Evolutionary conservation across 64 coral and sea anemone species (phyloP), one percentile per base, ranked within the genome.

Genomic region (Montipora capricornis): DNA sequence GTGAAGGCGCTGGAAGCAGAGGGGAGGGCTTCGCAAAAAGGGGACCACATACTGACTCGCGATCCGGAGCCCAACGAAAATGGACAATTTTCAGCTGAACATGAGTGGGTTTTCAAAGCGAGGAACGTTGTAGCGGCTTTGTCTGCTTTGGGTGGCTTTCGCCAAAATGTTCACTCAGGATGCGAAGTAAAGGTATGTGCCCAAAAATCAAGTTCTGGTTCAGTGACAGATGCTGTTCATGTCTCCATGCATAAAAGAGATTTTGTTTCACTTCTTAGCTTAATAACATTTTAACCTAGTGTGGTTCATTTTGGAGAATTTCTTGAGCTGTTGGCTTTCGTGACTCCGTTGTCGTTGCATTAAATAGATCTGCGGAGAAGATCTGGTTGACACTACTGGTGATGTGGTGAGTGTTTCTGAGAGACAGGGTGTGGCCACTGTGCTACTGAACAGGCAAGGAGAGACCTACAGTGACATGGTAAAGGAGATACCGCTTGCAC

Each of bases 61-160:
- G 68, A 70, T 73, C 48, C 76, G 20, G 76, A 74, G 24, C 60
- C 66, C 4, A 81, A 88, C 11, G 78, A 53, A 12, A 88, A 94
- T 68, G 88, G 51, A 0, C 68, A 89, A 61, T 3, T 81, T 22
- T 57, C 81, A 13, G 47, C 57, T 62, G 81, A 77, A 50, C 29
- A 78, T 5, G 82, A 93, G n/a, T 93, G 91, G 82, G 80, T 74
- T 73, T 68, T 67, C 10, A 98, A 87, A 88, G 94, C 97, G 4
- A 77, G 91, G 44, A 92, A 95, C 9, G 91, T 98, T 26, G 74
- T 98, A 55, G 97, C 97, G 47, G 78, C 97, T 20, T 49, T 98
- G 82, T 95, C 94, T 78, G 71, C 89, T 3, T 74, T 98, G 77
- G 97, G 97, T 64, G 97, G 97, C 51, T 98, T 98, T 85, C 86